Evolutionary conservation across 1,140 invertebrate species (phyloP), one percentile per base, ranked within the genome.

Genomic region (Nomia melanderi): DNA sequence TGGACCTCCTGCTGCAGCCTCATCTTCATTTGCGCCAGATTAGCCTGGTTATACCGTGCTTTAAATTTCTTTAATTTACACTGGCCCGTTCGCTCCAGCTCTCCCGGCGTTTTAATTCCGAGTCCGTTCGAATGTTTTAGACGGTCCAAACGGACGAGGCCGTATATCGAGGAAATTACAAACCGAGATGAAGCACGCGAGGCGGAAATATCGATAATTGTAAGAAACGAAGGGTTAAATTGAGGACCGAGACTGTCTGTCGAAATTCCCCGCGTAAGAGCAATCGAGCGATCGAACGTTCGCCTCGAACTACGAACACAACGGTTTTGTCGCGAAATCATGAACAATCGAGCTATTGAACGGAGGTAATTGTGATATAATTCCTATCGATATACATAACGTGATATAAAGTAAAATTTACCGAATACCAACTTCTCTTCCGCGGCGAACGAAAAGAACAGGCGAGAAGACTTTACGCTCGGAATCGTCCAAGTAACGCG

Each of bases 141-240:
- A 23, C 23, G 12, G 33, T 36, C 4, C 8, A 6, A 36, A 25
- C 12, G 1, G n/a, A 36, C 59, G 20, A 23, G 25, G 7, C 27
- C 5, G 29, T 2, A 8, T 8, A 11, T 23, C 7, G 9, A 1
- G 2, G 25, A 5, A 23, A 20, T 60, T 11, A 39, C 59, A n/a
- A 60, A 60, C 9, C 5, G 33, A 23, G 25, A 60, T 33, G 20
- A 20, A 59, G 6, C 2, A 29, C 4, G 39, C 39, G n/a, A n/a
- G n/a, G n/a, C n/a, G 17, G 20, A 33, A 20, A 31, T n/a, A 14
- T 29, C 3, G 9, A 2, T n/a, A 20, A 59, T 59, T 29, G 2
- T 27, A 4, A 1, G 66, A 70, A 23, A 70, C 53, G 53, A 57
- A 31, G 53, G 20, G 53, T 70, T 57, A 57, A 41, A 60, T 41